Evolutionary conservation across 2,797 vertebrate species (phyloP), one percentile per base, ranked within the genome.

Genomic region (Tapirus indicus): DNA sequence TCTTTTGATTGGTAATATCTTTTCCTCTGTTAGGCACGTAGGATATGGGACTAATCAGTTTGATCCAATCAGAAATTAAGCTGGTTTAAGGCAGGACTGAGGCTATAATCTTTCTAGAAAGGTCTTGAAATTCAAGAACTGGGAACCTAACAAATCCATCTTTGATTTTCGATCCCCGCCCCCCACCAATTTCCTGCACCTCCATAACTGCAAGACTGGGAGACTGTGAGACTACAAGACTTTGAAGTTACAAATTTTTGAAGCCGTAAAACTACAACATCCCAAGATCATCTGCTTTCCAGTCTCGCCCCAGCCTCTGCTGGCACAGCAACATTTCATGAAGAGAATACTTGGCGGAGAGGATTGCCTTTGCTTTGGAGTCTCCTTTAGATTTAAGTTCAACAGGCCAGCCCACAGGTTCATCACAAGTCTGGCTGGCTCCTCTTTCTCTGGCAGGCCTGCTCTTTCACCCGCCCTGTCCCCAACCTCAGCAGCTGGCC

Each of bases 61-160:
- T 14, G 7, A 97, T 8, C 27, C 49, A 80, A 77, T 38, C 66
- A 96, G 49, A 38, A 86, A 82, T 69, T 88, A 88, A 75, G 16
- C 32, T 60, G 23, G 18, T 83, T 5, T 91, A 29, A 25, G 14
- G 16, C 10, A 71, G 29, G 54, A 47, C 4, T 4, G 14, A 79
- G 29, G 41, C 18, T 38, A 38, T 23, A 71, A 91, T 47, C 23
- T 21, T 52, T 71, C n/a, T 27, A 64, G 49, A 75, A 64, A 2
- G 7, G 10, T n/a, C 71, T 78, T 58, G 54, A 96, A 96, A 79
- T 66, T 66, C 87, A 96, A 93, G 72, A 32, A 41, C 9, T 25
- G 69, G 52, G 27, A 91, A 38, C 14, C 54, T 79, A 60, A 71
- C 9, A 4, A 83, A 74, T 66, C 38, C 72, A 1, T 47, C 47